Base-by-base conservation (phyloP, 2,797 vertebrate genomes). In the Semaprochilodus insignis region DNA sequence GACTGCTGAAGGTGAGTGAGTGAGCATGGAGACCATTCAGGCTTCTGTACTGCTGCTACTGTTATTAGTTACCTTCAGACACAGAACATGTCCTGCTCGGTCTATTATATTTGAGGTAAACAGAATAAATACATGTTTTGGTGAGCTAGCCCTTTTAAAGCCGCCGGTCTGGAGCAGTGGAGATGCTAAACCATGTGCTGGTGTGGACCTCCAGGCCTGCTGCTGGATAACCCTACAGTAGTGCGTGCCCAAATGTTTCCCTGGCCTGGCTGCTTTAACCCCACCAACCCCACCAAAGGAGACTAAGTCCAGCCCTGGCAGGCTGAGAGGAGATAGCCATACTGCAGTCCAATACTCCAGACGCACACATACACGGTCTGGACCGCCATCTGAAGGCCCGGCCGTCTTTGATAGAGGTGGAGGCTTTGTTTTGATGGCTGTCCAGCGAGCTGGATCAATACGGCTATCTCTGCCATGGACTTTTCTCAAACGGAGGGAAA, bases 381-480 rank as follows among this genome's bases (percentile, higher is more conserved):
- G 85, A 84, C 70, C 17, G 55, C 75, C 82, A 85, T 86, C 86
- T 87, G 85, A 86, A 81, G 75, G 48, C 40, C 69, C 60, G 72
- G 83, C 82, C 81, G 83, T 44, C 74, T 81, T 63, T 80, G 80
- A 76, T 81, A 65, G 81, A 87, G 86, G 78, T 83, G 80, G 59
- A 86, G 54, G 60, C 69, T 85, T 83, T 83, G 73, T 87, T 88
- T 85, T 88, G 84, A 89, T 81, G 85, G 62, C 74, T 4, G 65
- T 81, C 86, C 88, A 84, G 70, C 17, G 55, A 74, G 55, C 27
- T 48, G 82, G 88, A 84, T 88, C 82, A 80, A 83, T 82, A 83
- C 74, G 66, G 62, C 85, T 86, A 74, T 89, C 85, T 86, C 36
- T 76, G 60, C 48, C 57, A 55, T 77, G 76, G 82, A 88, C 86